These are phyloP conservation scores for Eilema caniola DNA, from an alignment of 2,888 invertebrate species.

Conservation along the genomic window DNA sequence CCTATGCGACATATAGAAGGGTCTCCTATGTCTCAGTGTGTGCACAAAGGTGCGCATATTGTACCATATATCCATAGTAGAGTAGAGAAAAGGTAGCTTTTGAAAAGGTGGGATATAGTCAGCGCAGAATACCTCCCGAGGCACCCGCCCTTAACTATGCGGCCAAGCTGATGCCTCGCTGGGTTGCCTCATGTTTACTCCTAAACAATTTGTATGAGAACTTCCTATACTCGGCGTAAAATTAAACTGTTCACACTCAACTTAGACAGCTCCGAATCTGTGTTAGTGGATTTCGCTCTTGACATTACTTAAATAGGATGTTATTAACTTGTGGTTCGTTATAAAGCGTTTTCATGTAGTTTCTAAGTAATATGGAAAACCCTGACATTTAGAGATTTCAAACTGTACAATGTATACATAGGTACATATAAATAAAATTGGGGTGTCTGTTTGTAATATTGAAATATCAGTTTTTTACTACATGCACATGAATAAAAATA, in stretches of 20 bases:
- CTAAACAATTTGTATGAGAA: constrained; percentile 58
- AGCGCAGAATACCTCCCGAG: constrained; percentile 64
- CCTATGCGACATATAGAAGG: constrained; percentile 43
- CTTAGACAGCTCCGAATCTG: constrained; percentile 37
- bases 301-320: constrained; percentile 9
- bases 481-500: no score
- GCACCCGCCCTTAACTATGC: constrained; percentile 68
- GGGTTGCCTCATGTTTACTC: constrained; percentile 41
- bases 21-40: constrained; percentile 45
- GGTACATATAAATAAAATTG: no score
- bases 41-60: constrained; percentile 53
- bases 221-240: constrained; percentile 41
- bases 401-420: no score
- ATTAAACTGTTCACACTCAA: constrained; percentile 45
- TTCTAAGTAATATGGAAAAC: neutral
- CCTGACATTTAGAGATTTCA: constrained; percentile 13
- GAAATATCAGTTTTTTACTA: no score
- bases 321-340: neutral
- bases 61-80: constrained; percentile 44
- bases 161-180: constrained; percentile 47
- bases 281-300: constrained; percentile 31
- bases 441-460: no score
- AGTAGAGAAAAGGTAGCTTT: constrained; percentile 58
- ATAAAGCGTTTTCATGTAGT: neutral
- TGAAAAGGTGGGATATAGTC: constrained; percentile 57